Evolutionary conservation across 2,797 vertebrate genomes (phyloP), one percentile per base, ranked within the genome.

Genomic region (Brachymystax lenok): DNA sequence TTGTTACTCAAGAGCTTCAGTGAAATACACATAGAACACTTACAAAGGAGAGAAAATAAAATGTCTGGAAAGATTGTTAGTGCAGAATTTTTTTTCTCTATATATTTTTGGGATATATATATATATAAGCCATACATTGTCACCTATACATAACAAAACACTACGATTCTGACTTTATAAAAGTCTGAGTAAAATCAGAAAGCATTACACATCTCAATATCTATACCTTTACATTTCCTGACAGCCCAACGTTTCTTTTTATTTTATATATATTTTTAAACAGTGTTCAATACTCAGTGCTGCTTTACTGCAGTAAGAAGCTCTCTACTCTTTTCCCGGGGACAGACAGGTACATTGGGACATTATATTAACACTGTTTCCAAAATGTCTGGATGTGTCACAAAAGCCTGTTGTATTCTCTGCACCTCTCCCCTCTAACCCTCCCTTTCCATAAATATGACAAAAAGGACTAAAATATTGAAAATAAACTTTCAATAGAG

Each of bases 231-330:
- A 91, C 74, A 83, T 82, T 89, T 92, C 88, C 88, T 86, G 88
- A 90, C 88, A 90, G 89, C 88, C 89, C 83, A 51, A 27, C 6
- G 84, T 85, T 84, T 51, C 54, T 27, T 75, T 85, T 81, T 80
- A 59, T 84, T 78, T 81, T 80, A 14, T 19, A 19, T 66, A 82
- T 84, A 8, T 84, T 88, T 86, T 91, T 88, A 88, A 90, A 96
- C 94, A 97, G 95, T 96, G 92, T 95, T 95, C 92, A 93, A 93
- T 92, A 96, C 95, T 98, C 96, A 98, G 97, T 98, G 97, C 97
- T 96, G 95, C 89, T 92, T 94, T 89, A 90, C 91, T 93, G 90
- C 93, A 93, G 95, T 91, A 94, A 92, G 89, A 93, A 91, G 94
- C 91, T 93, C 85, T 84, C 84, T 82, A 21, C 8, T 71, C 50